These are phyloP conservation scores for Chromobotia macracanthus DNA, from an alignment of 2,797 vertebrate species.

Conservation along the genomic window DNA sequence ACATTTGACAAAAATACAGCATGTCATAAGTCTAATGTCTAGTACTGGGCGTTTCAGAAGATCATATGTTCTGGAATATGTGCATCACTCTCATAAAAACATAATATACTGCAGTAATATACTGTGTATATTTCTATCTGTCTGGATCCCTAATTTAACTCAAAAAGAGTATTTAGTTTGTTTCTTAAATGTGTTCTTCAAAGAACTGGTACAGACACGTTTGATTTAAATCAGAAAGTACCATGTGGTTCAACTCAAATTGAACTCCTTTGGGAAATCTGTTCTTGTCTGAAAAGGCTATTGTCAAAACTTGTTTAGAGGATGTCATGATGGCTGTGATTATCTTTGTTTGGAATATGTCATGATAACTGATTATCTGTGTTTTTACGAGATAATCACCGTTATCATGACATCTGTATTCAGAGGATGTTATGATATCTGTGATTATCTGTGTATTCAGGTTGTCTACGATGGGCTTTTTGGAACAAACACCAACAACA, in stretches of 20 bases:
- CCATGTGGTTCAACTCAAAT: neutral
- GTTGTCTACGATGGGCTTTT: conserved; percentile 98
- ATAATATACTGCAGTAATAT: too few relatives aligned
- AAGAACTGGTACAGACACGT: neutral
- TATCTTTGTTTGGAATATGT: too few relatives aligned
- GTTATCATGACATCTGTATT: too few relatives aligned
- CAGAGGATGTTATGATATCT: conserved; percentile 54
- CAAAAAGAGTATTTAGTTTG: conserved; percentile 4
- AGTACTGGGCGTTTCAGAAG: too few relatives aligned
- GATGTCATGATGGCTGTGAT: too few relatives aligned
- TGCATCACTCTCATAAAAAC: too few relatives aligned
- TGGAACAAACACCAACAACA: conserved; percentile 94
- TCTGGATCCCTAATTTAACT: too few relatives aligned
- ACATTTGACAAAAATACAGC: neutral
- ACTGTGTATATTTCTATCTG: too few relatives aligned
- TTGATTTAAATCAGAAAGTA: neutral
- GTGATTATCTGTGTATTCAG: conserved; percentile 71
- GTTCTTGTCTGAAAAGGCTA: neutral
- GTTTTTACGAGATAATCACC: too few relatives aligned
- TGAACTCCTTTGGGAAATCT: neutral
- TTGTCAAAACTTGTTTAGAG: neutral
- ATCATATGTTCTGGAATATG: too few relatives aligned
- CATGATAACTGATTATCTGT: too few relatives aligned
- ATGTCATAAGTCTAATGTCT: too few relatives aligned
- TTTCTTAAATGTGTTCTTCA: neutral